These are phyloP conservation scores for Drosophila pruinosa DNA, from an alignment of 1,140 invertebrate species.

Conservation along the genomic window DNA sequence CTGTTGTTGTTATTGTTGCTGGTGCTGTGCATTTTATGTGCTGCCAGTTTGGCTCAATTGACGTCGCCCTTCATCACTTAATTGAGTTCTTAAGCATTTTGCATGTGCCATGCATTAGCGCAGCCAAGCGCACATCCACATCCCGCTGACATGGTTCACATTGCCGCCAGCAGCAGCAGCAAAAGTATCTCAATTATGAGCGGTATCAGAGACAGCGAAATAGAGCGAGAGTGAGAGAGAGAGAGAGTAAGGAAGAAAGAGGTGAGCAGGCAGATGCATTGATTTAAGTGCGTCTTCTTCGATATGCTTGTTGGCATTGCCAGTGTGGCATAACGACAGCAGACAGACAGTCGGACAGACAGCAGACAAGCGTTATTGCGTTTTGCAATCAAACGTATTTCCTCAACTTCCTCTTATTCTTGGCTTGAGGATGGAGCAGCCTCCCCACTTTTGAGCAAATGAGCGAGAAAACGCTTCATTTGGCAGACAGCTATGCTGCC, in stretches of 20 bases:
- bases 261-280: not conserved
- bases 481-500: slow-evolving; percentile 4
- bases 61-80: slow-evolving; percentile 49
- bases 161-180: not conserved
- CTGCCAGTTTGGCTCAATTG: slow-evolving; percentile 24
- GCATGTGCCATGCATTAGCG: slow-evolving; percentile 39
- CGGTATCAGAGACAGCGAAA: not conserved
- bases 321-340: slow-evolving; percentile 43
- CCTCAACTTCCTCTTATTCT: slow-evolving; percentile 10
- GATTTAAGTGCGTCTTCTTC: not conserved
- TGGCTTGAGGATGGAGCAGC: not conserved
- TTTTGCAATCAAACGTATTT: slow-evolving; percentile 53
- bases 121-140: slow-evolving; percentile 44
- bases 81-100: slow-evolving; percentile 59
- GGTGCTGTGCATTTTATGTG: slow-evolving; percentile 8
- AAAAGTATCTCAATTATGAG: slow-evolving; percentile 40
- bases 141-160: slow-evolving; percentile 5
- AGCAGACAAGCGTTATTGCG: slow-evolving; percentile 2
- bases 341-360: slow-evolving; percentile 4
- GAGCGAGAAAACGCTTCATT: slow-evolving; percentile 46
- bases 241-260: not conserved
- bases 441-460: slow-evolving; percentile 5
- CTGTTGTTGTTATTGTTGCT: slow-evolving; percentile 12
- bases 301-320: slow-evolving; percentile 23
- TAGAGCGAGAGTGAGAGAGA: not conserved